Evolutionary conservation across 2,113 vertebrate species (phyloP).

Genomic region (Struthidea cinerea): DNA sequence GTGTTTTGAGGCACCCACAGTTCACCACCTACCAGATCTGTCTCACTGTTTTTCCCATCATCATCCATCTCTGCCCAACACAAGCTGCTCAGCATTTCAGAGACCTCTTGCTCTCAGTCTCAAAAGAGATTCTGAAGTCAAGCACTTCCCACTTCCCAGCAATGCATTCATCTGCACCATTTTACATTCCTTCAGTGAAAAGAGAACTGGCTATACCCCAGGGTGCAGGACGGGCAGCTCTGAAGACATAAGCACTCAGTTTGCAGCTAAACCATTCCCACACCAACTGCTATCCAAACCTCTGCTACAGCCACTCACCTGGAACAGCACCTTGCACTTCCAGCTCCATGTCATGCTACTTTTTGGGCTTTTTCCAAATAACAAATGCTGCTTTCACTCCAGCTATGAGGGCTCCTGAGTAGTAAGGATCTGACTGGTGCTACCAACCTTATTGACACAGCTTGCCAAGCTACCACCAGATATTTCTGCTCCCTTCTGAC

Average conservation of each 20-base stretch:
- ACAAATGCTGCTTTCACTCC: not conserved
- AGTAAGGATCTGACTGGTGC: not conserved
- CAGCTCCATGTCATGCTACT: not conserved
- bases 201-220: not conserved
- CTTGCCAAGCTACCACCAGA: not conserved
- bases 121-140: not conserved
- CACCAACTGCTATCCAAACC: not conserved
- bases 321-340: not conserved
- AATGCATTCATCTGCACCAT: not conserved
- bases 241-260: accelerated
- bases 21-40: not conserved
- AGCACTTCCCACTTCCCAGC: not conserved
- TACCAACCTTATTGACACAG: not conserved
- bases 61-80: not conserved
- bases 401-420: not conserved
- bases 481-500: not conserved
- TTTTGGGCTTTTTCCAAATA: not conserved
- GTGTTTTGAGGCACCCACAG: not conserved
- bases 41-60: not conserved
- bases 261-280: not conserved
- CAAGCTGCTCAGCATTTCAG: not conserved
- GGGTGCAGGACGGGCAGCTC: not conserved
- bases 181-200: not conserved
- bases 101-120: not conserved
- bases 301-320: not conserved